Base-by-base conservation (phyloP, 2,888 invertebrate genomes). In the Entomobrya multifasciata region DNA sequence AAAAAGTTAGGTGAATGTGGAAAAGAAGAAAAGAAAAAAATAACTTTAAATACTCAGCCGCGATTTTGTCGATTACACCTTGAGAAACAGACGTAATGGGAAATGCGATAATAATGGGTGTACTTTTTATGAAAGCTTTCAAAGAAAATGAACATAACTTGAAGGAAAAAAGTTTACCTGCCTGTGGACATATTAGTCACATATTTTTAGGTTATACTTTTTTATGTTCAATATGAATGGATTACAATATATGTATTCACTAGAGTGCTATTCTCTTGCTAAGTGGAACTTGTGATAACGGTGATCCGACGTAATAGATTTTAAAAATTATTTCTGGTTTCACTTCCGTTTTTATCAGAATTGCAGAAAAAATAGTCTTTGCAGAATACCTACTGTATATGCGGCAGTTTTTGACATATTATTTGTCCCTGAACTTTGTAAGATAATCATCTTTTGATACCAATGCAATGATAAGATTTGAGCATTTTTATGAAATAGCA, bases 41-140 rank as follows among this genome's bases (percentile, higher is more conserved):
- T 62, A 8, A 41, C 60, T 78, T 77, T 78, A 86, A 86, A 79
- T 70, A 62, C 86, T 79, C 41, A 65, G 36, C 74, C 22, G 74
- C 79, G 79, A 80, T 86, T 86, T 74, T 60, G 20, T 25, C 70
- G 78, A 85, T 79, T 60, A 72, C 44, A 47, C 4, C 11, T 25
- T 36, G 8, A 41, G 67, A n/a, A 22, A 79, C 52, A 62, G 72
- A 72, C 70, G 57, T 72, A 72, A 79, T 79, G 72, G 79, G 85
- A 85, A 85, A 72, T 62, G 67, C 74, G 79, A 79, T 79, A 85
- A 79, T 85, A 86, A 80, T 65, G 55, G 65, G 67, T 25, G 41
- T 47, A 30, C 77, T 85, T 79, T 78, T 47, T 41, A 62, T 62
- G 62, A 79, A 67, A 67, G 76, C 52, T 44, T 27, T 57, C 22